Conservation (phyloP, 2,888 invertebrate genomes). For the Eupithecia subfuscata region DNA sequence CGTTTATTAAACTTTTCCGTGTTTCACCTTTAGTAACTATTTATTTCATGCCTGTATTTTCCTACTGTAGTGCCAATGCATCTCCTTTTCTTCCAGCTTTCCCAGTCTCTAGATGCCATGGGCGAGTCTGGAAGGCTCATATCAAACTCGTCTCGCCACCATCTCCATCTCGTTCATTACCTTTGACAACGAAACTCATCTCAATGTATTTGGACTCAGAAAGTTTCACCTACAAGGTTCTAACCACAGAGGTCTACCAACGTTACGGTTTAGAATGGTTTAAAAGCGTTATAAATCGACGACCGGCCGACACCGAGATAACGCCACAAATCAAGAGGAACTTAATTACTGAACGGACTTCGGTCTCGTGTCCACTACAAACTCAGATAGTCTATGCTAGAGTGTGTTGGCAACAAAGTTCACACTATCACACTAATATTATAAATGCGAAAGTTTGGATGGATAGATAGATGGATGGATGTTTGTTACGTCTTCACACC, state of each 20-base stretch:
- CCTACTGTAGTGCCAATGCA: too few relatives aligned
- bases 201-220: neutral
- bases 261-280: constrained; percentile 24
- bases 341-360: constrained; percentile 62
- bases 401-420: neutral
- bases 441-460: too few relatives aligned
- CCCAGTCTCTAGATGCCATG: too few relatives aligned
- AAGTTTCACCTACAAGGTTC: neutral
- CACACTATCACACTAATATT: too few relatives aligned
- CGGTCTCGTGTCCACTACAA: constrained; percentile 25
- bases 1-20: neutral
- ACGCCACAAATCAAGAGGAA: constrained; percentile 71
- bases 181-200: neutral
- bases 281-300: constrained; percentile 64
- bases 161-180: too few relatives aligned
- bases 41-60: too few relatives aligned
- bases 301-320: constrained; percentile 64
- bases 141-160: too few relatives aligned
- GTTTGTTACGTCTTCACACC: too few relatives aligned
- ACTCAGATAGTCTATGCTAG: neutral
- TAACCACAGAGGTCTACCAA: neutral
- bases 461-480: too few relatives aligned
- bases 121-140: too few relatives aligned
- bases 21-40: neutral
- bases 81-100: too few relatives aligned